Percentiles rank a stretch among this genome's conserved stretches.
Evolutionary conservation across 2,888 invertebrate genomes (phyloP).

Genomic region (Eupeodes latifasciatus): DNA sequence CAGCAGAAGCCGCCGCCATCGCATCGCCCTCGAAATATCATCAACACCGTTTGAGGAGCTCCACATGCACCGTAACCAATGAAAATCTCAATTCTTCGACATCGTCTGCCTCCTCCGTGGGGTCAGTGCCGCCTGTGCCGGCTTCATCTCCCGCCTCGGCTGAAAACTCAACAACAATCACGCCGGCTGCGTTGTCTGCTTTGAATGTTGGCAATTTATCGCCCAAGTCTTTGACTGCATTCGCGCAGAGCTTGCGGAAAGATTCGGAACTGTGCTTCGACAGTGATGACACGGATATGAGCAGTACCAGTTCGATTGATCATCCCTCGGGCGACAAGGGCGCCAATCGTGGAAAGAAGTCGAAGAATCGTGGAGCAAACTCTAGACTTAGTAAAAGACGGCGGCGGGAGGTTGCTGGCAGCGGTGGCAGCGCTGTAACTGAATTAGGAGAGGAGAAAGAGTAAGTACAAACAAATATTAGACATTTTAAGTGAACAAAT

Average conservation of each 20-base stretch:
- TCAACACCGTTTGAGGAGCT: slow-evolving; percentile 58
- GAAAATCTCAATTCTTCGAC: slow-evolving; percentile 67
- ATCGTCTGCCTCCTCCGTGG: slow-evolving; percentile 59
- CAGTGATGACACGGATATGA: slow-evolving; percentile 83
- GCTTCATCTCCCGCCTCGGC: slow-evolving; percentile 57
- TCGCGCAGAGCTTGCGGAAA: slow-evolving; percentile 78
- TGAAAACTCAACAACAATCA: slow-evolving; percentile 32
- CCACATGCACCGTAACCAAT: slow-evolving; percentile 75
- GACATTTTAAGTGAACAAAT: too few species aligned
- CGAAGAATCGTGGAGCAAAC: slow-evolving; percentile 74
- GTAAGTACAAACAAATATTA: slow-evolving; percentile 26
- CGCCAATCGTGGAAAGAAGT: slow-evolving; percentile 65
- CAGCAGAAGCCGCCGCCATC: slow-evolving; percentile 81
- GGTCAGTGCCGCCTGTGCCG: slow-evolving; percentile 62
- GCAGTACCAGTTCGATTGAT: slow-evolving; percentile 82
- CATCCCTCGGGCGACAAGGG: slow-evolving; percentile 68
- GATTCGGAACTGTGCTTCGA: slow-evolving; percentile 80
- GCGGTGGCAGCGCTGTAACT: slow-evolving; percentile 1
- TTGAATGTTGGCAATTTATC: slow-evolving; percentile 76
- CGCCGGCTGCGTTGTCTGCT: slow-evolving; percentile 38
- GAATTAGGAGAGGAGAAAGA: slow-evolving; percentile 59
- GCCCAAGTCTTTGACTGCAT: slow-evolving; percentile 78
- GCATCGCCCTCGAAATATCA: slow-evolving; percentile 79
- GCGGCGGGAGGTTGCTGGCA: slow-evolving; percentile 76
- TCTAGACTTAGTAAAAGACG: slow-evolving; percentile 77